Evolutionary conservation across 2,888 invertebrate species (phyloP).

Genomic region (Spilosoma lubricipeda): DNA sequence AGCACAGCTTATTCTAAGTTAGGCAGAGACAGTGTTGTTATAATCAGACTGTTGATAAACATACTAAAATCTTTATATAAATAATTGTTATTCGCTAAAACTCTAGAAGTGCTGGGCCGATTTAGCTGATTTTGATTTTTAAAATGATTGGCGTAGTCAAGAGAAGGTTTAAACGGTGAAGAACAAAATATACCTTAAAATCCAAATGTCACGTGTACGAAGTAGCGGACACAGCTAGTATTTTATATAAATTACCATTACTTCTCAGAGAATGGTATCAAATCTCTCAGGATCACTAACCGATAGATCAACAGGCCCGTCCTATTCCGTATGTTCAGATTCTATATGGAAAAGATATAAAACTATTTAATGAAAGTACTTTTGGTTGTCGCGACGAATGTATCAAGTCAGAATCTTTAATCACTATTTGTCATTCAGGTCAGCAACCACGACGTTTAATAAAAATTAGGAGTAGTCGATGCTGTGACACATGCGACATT

Average conservation of each 20-base stretch:
- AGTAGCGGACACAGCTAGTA: too few species aligned
- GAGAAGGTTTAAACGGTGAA: too few species aligned
- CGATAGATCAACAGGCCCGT: neutral
- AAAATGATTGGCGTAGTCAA: too few species aligned
- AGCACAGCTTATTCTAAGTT: neutral
- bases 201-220: too few species aligned
- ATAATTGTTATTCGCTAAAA: too few species aligned
- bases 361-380: constrained; percentile 6
- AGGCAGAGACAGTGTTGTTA: neutral
- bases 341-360: neutral
- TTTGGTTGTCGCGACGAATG: constrained; percentile 22
- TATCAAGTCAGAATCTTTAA: constrained; percentile 40
- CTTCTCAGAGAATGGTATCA: neutral
- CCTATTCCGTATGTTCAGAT: neutral
- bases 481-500: constrained; percentile 63
- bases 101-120: too few species aligned
- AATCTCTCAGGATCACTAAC: neutral
- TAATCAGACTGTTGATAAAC: neutral
- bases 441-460: constrained; percentile 58
- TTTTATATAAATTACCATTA: too few species aligned
- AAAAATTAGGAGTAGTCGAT: constrained; percentile 60
- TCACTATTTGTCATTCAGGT: constrained; percentile 59
- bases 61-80: too few species aligned
- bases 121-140: too few species aligned
- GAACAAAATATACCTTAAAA: too few species aligned